Evolutionary conservation across 64 coral and sea anemone genomes (phyloP), one percentile per base, ranked within the genome.

Genomic region (Stylophora pistillata): DNA sequence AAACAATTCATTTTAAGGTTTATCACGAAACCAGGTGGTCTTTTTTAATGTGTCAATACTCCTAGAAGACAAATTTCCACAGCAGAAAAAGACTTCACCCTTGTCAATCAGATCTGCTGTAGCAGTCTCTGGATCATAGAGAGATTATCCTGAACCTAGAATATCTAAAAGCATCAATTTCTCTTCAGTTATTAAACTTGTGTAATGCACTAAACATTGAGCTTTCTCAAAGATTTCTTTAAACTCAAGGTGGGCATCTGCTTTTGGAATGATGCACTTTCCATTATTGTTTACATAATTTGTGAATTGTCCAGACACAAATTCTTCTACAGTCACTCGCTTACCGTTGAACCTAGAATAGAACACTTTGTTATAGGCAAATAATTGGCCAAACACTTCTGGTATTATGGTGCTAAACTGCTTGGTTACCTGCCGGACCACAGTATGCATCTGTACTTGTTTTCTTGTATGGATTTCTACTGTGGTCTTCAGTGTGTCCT

Each of bases 251-350:
- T 72, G 53, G 58, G 89, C 29, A 59, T 92, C 82, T 41, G 53
- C 37, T 74, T 79, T 79, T 29, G 68, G 65, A 62, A 26, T 52
- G 20, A 88, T 82, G 28, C 60, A 33, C 14, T 75, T 25, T 18
- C 91, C 91, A 84, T 93, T 70, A 77, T 88, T 88, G 72, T 93
- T 84, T 9, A 88, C 77, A 58, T 93, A 88, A 23, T 93, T 93
- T 41, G 33, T 14, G 73, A 94, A 94, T 26, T 77, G 29, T 56
- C 91, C 86, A 16, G 75, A 47, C 2, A 93, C 53, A 47, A 75
- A 83, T 55, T 94, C 78, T 31, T 89, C 92, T 23, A 86, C 21
- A 13, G 78, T 94, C 26, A 94, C 69, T 27, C 37, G 30, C 73
- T 76, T n/a, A 23, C 59, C 92, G 56, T 89, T 56, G 15, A 85